These are phyloP conservation scores for Manacus vitellinus DNA, from an alignment of 2,113 vertebrate species.

Conservation along the genomic window DNA sequence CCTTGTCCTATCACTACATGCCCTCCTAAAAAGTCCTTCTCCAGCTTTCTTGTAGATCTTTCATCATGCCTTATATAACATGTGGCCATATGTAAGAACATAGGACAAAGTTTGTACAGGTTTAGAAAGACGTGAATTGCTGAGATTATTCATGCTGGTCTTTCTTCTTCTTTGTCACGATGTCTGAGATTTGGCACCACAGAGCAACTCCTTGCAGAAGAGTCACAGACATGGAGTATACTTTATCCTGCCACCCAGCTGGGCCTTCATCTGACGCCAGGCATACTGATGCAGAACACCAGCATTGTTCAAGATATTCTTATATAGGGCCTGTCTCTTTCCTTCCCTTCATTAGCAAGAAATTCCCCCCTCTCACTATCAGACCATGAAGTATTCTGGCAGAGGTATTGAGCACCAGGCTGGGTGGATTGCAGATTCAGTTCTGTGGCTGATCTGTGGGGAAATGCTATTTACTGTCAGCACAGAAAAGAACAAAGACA, in stretches of 20 bases:
- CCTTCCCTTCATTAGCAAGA: background rate
- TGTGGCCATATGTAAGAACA: background rate
- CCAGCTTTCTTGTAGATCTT: background rate
- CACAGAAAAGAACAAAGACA: background rate
- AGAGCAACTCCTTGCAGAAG: background rate
- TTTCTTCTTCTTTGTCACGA: background rate
- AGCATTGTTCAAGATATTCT: background rate
- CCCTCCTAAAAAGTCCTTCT: background rate
- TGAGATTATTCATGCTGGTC: background rate
- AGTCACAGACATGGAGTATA: background rate
- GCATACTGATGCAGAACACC: background rate
- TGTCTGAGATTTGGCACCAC: background rate
- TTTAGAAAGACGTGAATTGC: background rate
- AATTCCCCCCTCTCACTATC: background rate
- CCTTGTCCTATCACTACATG: background rate
- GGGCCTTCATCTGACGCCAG: background rate
- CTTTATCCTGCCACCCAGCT: background rate
- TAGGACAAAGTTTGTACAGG: background rate
- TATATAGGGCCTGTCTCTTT: background rate
- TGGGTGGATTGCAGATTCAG: background rate
- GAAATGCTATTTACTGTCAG: background rate
- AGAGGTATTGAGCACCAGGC: background rate
- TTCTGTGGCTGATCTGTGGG: background rate
- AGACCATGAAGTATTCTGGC: background rate
- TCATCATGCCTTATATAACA: background rate